Base-by-base conservation (phyloP, 1,140 invertebrate genomes). In the Radopholus similis region DNA sequence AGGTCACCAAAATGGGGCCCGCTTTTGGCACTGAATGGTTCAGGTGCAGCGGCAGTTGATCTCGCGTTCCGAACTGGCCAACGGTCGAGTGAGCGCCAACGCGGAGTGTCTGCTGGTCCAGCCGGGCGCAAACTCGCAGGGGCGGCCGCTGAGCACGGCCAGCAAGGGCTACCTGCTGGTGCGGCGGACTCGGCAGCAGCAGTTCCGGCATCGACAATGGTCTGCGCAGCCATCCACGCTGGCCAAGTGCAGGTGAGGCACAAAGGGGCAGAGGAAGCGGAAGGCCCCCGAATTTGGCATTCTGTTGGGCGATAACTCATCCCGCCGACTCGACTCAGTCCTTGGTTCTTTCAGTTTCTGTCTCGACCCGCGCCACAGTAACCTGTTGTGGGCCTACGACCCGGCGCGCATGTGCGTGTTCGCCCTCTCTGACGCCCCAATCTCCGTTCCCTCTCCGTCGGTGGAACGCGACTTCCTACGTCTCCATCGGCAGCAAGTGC, bases 11-110 rank as follows among this genome's bases (percentile, higher is more conserved):
- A n/a, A n/a, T n/a, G n/a, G n/a, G n/a, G n/a, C n/a, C n/a, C n/a
- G n/a, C n/a, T n/a, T n/a, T n/a, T n/a, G n/a, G n/a, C n/a, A n/a
- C n/a, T n/a, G n/a, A n/a, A n/a, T n/a, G n/a, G n/a, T 97, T 18
- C 92, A 93, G 83, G 88, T 94, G 44, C 93, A 96, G 77, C 92
- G 95, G 83, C 89, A 88, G 37, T 84, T 94, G 8, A 92, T 97
- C 53, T 95, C 93, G 83, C 89, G 68, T 11, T 62, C 70, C 9
- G 68, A 70, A 13, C 57, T 82, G 23, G 56, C 65, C 4, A 65
- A 78, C 60, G 71, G 74, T 21, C 64, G 71, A 44, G 72, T 80
- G 8, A 77, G 72, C 1, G 78, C 77, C 0, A 71, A 58, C 23
- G 47, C 53, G 28, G 71, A 74, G 15, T 30, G 32, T 23, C 13